A percentile compares a stretch with the other conserved stretches of the same genome.
phyloP scores from a whole-genome alignment of 2,797 vertebrate species.

The Pseudomugil gertrudae region DNA sequence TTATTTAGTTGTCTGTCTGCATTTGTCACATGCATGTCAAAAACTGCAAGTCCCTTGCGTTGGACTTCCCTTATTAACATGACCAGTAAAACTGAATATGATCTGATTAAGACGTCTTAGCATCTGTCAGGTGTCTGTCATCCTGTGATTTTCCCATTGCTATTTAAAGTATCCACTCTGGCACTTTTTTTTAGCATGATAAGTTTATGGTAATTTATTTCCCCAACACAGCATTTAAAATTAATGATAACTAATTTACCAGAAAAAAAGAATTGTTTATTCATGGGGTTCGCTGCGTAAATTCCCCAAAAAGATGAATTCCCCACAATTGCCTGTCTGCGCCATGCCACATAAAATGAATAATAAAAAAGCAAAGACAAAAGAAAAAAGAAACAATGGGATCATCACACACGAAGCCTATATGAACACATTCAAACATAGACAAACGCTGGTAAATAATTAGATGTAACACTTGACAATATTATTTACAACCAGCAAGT shows the following conservation, averaged over 20 bases:
- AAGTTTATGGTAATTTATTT: slow-evolving; percentile 68
- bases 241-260: slow-evolving; percentile 84
- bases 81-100: not conserved
- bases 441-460: slow-evolving; percentile 79
- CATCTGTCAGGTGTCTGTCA: slow-evolving; percentile 24
- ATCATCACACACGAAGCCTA: slow-evolving; percentile 73
- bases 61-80: not conserved
- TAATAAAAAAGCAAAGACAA: slow-evolving; percentile 80
- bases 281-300: slow-evolving; percentile 79
- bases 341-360: slow-evolving; percentile 76
- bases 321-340: slow-evolving; percentile 78
- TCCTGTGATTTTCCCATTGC: slow-evolving; percentile 36
- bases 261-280: slow-evolving; percentile 78
- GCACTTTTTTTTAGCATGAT: slow-evolving; percentile 29
- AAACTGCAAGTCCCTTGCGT: too few relatives aligned
- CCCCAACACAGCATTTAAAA: slow-evolving; percentile 78
- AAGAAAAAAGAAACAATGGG: slow-evolving; percentile 75
- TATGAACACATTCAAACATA: slow-evolving; percentile 61
- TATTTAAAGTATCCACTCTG: slow-evolving; percentile 49
- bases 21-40: not conserved
- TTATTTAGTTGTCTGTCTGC: not conserved
- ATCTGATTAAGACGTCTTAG: slow-evolving; percentile 12
- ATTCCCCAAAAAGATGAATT: slow-evolving; percentile 81
- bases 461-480: slow-evolving; percentile 70
- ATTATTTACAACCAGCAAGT: slow-evolving; percentile 70